Conservation (phyloP, 2,888 invertebrate species). For the Chrysomela aeneicollis region DNA sequence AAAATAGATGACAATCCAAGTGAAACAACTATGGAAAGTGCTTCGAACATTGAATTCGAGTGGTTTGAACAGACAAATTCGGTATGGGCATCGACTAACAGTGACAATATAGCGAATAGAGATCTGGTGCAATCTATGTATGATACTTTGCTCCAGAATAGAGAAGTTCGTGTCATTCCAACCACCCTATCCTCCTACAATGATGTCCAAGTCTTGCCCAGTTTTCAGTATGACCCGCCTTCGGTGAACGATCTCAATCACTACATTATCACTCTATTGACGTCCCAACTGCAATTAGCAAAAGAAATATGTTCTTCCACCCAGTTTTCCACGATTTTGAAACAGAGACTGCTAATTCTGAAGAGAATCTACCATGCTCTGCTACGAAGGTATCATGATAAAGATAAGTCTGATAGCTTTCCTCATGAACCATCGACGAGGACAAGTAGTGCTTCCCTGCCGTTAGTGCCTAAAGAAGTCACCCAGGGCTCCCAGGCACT, state of each 20-base stretch:
- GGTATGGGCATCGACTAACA: slow-evolving; percentile 67
- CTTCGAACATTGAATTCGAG: slow-evolving; percentile 56
- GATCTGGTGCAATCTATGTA: slow-evolving; percentile 65
- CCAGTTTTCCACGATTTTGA: slow-evolving; percentile 66
- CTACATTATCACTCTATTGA: slow-evolving; percentile 63
- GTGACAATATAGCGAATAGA: slow-evolving; percentile 64
- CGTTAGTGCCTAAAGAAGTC: slow-evolving; percentile 42
- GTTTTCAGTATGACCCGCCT: slow-evolving; percentile 64
- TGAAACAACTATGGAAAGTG: slow-evolving; percentile 44
- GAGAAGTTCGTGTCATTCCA: slow-evolving; percentile 61
- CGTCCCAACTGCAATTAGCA: slow-evolving; percentile 65
- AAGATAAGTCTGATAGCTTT: slow-evolving; percentile 52
- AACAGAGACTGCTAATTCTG: slow-evolving; percentile 66
- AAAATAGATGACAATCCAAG: not conserved
- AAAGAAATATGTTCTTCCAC: slow-evolving; percentile 66
- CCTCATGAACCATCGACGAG: slow-evolving; percentile 30
- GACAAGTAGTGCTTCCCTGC: slow-evolving; percentile 33
- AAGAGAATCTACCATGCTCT: slow-evolving; percentile 68
- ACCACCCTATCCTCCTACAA: slow-evolving; percentile 53
- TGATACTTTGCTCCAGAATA: slow-evolving; percentile 65
- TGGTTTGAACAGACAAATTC: slow-evolving; percentile 68
- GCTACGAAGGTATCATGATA: slow-evolving; percentile 65
- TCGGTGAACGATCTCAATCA: slow-evolving; percentile 64
- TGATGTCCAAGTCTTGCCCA: slow-evolving; percentile 62
- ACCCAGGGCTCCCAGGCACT: slow-evolving; percentile 64